phyloP scores from a whole-genome alignment of 2,888 invertebrate species.

The Seladonia tumulorum region DNA sequence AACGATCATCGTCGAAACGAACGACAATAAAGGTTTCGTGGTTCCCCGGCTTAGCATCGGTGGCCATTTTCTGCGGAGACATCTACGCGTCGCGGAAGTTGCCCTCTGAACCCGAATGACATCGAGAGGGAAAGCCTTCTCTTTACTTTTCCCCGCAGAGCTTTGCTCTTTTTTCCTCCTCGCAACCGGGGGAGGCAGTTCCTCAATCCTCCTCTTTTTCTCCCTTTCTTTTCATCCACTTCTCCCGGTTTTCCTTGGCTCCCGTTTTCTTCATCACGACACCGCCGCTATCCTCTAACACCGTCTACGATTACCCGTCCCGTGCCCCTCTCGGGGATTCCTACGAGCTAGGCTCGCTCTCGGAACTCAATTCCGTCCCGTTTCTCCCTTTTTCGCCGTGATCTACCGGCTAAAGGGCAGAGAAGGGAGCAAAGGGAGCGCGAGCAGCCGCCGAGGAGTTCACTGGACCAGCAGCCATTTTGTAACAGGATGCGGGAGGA shows the following conservation, averaged over 20 bases:
- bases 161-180: neutral
- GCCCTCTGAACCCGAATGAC: conserved; percentile 49
- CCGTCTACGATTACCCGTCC: conserved; percentile 8
- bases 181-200: neutral
- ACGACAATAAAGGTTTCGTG: conserved; percentile 83
- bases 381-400: conserved; percentile 36
- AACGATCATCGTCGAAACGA: conserved; percentile 52
- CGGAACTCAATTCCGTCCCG: conserved; percentile 61
- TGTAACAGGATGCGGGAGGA: conserved; percentile 32
- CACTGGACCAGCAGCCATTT: conserved; percentile 44
- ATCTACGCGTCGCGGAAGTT: conserved; percentile 71
- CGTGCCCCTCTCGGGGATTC: conserved; percentile 47
- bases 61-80: conserved; percentile 58
- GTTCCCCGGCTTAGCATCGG: conserved; percentile 44
- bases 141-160: conserved; percentile 16
- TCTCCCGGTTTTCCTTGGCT: conserved; percentile 17
- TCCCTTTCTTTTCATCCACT: conserved; percentile 13
- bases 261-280: conserved; percentile 14
- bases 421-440: conserved; percentile 23
- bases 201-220: conserved; percentile 1
- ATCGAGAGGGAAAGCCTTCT: conserved; percentile 69
- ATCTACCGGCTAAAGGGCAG: conserved; percentile 26
- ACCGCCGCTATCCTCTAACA: neutral
- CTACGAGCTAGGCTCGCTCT: conserved; percentile 52
- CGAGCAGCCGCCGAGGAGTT: conserved; percentile 41